Base-by-base conservation (phyloP, 2,888 invertebrate species). In the Sminthurides aquaticus region DNA sequence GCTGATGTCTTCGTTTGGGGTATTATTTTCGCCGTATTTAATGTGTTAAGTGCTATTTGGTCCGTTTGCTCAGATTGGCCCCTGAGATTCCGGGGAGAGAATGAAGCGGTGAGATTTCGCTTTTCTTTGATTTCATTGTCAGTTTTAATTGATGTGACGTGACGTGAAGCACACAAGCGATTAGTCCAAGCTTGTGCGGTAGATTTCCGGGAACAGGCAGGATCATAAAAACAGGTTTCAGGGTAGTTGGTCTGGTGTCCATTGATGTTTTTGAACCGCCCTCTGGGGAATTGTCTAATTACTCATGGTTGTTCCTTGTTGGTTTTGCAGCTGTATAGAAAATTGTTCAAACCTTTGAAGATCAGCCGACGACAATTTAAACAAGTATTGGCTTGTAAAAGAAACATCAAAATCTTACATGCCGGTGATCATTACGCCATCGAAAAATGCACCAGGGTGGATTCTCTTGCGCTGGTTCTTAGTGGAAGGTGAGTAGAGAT, bases 351-450 rank as follows among this genome's bases (percentile, higher is more conserved):
- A 25, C 64, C 64, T 11, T 24, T 64, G 29, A 84, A 87, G 69
- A 90, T 92, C 69, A 87, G 88, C 29, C 82, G 91, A 63, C 84
- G 86, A 73, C 90, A 91, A 81, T 92, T 92, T 80, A 85, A 86
- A 68, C 86, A 87, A 76, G 86, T 91, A 76, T 82, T 90, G 72
- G 85, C 85, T 79, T 89, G 90, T 78, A 91, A 91, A 86, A 85
- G 88, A 78, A 84, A 87, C 77, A 87, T 90, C 76, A 83, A 88
- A 55, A 85, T 87, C 71, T 84, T 91, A 66, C 89, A 89, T 80
- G 87, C 88, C 78, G 90, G 90, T 78, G 90, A 90, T 79, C 85
- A 89, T 67, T 92, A 91, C 80, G 91, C 91, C 66, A 86, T 89
- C 78, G 92, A 92, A 81, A 90, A 90, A 80, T 87, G 89, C 77